phyloP scores from a whole-genome alignment of 2,888 invertebrate species.

The Serrognathus titanus region DNA sequence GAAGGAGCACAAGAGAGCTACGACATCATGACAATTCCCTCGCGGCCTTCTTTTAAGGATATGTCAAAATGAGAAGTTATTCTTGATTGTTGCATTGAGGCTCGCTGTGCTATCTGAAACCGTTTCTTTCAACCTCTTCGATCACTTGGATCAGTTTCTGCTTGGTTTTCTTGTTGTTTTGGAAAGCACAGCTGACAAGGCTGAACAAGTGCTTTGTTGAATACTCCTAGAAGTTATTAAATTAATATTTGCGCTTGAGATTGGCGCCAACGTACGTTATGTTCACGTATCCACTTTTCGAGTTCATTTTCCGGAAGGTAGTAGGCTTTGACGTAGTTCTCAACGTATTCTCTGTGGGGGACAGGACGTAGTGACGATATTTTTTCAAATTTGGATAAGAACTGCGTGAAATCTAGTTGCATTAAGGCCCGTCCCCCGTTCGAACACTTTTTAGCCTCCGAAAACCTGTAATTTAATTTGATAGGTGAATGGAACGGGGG shows the following conservation, averaged over 20 bases:
- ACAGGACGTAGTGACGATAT: conserved; percentile 80
- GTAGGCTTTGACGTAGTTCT: conserved; percentile 93
- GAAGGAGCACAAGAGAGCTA: too few relatives aligned
- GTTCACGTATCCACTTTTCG: conserved; percentile 84
- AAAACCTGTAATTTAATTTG: conserved; percentile 56
- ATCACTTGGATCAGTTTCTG: conserved; percentile 73
- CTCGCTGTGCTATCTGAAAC: conserved; percentile 19
- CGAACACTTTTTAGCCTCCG: conserved; percentile 88
- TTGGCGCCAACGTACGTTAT: conserved; percentile 54
- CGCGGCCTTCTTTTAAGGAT: too few relatives aligned
- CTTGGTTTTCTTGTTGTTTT: conserved; percentile 81
- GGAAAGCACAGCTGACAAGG: conserved; percentile 80
- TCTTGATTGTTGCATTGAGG: too few relatives aligned
- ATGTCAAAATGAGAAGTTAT: too few relatives aligned
- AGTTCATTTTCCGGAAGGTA: conserved; percentile 86
- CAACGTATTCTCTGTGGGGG: conserved; percentile 87
- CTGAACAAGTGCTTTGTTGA: conserved; percentile 82
- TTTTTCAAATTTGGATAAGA: conserved; percentile 85
- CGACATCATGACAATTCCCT: too few relatives aligned
- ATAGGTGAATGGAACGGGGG: background rate
- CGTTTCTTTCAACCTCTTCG: conserved; percentile 53
- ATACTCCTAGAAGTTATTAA: conserved; percentile 66
- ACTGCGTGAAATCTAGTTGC: conserved; percentile 96
- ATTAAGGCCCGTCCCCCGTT: conserved; percentile 95
- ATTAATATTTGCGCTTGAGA: background rate